Percentiles rank a stretch among this genome's conserved stretches.
These are phyloP conservation scores for Zapornia atra DNA, from an alignment of 2,113 vertebrate species.

Conservation along the genomic window DNA sequence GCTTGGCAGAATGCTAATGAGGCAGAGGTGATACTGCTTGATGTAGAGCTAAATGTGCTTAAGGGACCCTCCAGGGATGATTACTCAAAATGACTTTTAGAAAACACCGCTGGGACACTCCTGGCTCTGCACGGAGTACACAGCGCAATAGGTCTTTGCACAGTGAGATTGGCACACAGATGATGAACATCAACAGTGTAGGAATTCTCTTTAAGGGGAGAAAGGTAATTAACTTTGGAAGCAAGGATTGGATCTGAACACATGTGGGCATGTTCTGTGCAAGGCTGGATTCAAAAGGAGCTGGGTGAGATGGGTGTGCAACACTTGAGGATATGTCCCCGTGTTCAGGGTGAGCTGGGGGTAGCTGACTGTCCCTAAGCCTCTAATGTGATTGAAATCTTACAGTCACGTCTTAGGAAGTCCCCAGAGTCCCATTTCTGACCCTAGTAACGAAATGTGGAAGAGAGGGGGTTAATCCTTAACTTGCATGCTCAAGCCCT, in stretches of 20 bases:
- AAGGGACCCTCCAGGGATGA: neutral
- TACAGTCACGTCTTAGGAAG: neutral
- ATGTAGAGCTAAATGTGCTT: neutral
- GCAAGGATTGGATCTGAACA: neutral
- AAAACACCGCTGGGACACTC: neutral
- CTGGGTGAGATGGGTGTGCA: neutral
- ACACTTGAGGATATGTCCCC: neutral
- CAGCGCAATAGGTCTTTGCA: neutral
- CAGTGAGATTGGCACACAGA: neutral
- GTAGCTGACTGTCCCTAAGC: neutral
- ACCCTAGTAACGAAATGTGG: neutral
- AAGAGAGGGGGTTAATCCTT: neutral
- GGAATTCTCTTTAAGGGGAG: neutral
- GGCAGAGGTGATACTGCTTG: neutral
- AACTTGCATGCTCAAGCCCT: neutral
- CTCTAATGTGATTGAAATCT: neutral
- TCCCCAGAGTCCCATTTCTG: neutral
- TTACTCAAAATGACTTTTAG: slow-evolving; percentile 18
- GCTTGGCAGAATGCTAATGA: neutral
- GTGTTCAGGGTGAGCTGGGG: neutral
- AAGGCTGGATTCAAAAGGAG: neutral
- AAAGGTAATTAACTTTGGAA: slow-evolving; percentile 11
- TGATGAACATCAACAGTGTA: neutral
- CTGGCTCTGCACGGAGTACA: neutral
- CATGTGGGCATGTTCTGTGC: neutral